Evolutionary conservation across 1,140 invertebrate genomes (phyloP), one percentile per base, ranked within the genome.

Genomic region (Glomeris maerens): DNA sequence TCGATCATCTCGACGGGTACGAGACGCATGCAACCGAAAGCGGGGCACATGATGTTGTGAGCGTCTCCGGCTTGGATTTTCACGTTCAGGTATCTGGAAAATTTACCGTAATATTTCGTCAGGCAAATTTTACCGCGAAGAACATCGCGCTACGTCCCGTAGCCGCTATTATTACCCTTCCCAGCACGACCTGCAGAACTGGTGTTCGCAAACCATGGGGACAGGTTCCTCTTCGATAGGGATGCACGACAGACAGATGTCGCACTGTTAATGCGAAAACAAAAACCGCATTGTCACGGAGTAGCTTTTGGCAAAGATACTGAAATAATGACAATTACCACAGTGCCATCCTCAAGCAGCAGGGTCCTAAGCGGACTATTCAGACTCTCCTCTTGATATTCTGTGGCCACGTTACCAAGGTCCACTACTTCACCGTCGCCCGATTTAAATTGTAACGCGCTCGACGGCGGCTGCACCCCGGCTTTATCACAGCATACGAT

Each of bases 1-100:
- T 82, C 79, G 47, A 83, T 79, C 4, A 81, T 62, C 53, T 81
- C 77, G 10, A 78, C 73, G 36, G 79, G 78, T 23, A 81, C 79
- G n/a, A 81, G 60, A 53, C 61, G 64, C 49, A 72, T 71, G 59
- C 80, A 83, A 45, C 74, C 68, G 60, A 70, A 78, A 22, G 77
- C 79, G 23, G 80, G 80, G 64, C 80, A 83, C 2, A 74, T 66
- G 31, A 81, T 81, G 55, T 76, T 72, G 55, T 79, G 76, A 3
- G 76, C 74, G 56, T 79, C 77, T 17, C 78, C 79, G 60, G 78
- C 78, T 56, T 76, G 69, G 44, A 82, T 80, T 64, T 80, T 80
- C 13, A 74, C 68, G 29, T 72, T 78, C 28, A 82, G 65, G 62
- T 83, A 81, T 36, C 70, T 72, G 52, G 0, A 60, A 56, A n/a